These are phyloP conservation scores for Cataglyphis hispanica DNA, from an alignment of 1,140 invertebrate species.

Conservation along the genomic window DNA sequence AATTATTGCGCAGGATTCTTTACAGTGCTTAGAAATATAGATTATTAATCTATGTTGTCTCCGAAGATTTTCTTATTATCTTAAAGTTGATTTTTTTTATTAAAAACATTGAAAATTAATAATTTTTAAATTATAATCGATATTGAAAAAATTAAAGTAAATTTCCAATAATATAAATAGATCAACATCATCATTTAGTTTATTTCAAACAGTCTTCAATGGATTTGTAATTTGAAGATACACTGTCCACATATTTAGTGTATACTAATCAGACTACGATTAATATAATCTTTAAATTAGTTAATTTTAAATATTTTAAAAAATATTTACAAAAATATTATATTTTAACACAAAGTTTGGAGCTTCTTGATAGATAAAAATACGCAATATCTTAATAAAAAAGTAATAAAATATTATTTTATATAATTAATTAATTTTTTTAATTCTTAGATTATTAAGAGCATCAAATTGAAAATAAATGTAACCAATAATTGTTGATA, in stretches of 20 bases:
- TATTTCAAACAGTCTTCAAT: not conserved
- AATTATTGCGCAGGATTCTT: conserved; percentile 8
- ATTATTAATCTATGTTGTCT: not conserved
- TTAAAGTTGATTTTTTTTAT: not conserved
- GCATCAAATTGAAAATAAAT: not conserved
- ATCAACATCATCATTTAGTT: not conserved
- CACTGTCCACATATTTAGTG: not conserved
- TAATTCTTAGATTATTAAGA: not conserved
- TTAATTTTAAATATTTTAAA: not conserved
- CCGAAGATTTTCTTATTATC: not conserved
- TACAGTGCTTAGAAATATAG: not conserved
- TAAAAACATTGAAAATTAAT: not conserved
- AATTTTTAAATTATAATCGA: not conserved
- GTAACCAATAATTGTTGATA: not conserved
- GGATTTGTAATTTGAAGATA: not conserved
- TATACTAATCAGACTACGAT: not conserved
- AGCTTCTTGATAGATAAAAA: not conserved
- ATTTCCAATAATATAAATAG: not conserved
- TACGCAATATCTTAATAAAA: not conserved
- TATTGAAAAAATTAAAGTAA: not conserved
- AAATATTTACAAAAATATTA: not conserved
- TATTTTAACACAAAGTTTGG: not conserved
- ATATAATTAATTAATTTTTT: not conserved
- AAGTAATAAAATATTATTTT: conserved; percentile 2
- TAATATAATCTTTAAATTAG: not conserved